Conservation (phyloP, 1,140 invertebrate genomes). For the Sminthurides bifidus region DNA sequence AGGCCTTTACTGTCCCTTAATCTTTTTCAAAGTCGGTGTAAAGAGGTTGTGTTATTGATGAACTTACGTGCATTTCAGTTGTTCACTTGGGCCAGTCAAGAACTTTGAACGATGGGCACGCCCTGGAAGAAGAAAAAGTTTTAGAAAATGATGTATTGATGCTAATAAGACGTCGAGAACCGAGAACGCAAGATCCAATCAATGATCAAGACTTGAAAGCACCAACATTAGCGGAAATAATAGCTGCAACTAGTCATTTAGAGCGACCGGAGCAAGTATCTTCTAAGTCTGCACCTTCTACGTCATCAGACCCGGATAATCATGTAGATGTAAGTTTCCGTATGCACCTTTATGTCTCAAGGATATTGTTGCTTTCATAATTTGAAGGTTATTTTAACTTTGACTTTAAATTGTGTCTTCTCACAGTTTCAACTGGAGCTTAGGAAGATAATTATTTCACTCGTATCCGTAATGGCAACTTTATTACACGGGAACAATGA, state of each 20-base stretch:
- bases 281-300: neutral
- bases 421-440: constrained; percentile 52
- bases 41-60: neutral
- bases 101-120: constrained; percentile 19
- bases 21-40: neutral
- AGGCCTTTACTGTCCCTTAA: neutral
- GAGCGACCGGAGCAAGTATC: constrained; percentile 16
- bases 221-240: constrained; percentile 38
- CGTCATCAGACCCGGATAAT: constrained; percentile 5
- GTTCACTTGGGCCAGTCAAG: constrained; percentile 15
- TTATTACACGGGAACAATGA: constrained; percentile 47
- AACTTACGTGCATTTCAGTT: constrained; percentile 3
- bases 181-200: constrained; percentile 32
- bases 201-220: constrained; percentile 36
- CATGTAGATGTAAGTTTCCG: constrained; percentile 8
- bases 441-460: constrained; percentile 49
- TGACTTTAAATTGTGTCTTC: too few species aligned
- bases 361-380: neutral
- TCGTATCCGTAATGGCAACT: constrained; percentile 50
- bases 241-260: constrained; percentile 36
- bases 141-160: constrained; percentile 24
- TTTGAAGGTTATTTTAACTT: constrained; percentile 16
- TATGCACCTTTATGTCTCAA: neutral
- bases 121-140: constrained; percentile 24
- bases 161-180: constrained; percentile 12